Percentiles rank a stretch among this genome's conserved stretches.
Evolutionary conservation across 2,113 vertebrate species (phyloP).

Genomic region (Sula dactylatra): DNA sequence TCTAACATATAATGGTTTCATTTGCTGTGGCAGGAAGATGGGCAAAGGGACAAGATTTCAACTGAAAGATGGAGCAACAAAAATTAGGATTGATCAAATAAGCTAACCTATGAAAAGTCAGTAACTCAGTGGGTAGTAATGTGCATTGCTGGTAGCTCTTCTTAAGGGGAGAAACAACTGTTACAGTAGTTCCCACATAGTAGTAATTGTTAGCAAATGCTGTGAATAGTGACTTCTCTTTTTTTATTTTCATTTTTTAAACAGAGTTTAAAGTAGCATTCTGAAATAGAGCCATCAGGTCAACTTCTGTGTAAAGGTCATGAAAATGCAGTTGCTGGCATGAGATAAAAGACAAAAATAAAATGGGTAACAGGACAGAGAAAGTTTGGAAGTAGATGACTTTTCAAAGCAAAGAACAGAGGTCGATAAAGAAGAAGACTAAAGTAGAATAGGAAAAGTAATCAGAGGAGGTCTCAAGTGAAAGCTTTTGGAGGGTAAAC

Average conservation of each 20-base stretch:
- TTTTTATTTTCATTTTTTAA: neutral
- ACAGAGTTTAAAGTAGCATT: neutral
- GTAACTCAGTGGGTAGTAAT: neutral
- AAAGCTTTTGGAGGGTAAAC: neutral
- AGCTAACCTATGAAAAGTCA: neutral
- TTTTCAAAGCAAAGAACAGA: neutral
- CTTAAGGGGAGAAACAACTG: neutral
- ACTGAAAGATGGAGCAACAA: neutral
- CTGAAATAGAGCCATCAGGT: neutral
- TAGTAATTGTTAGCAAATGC: neutral
- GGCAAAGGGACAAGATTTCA: neutral
- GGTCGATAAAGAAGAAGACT: neutral
- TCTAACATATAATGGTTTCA: neutral
- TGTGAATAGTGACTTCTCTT: neutral
- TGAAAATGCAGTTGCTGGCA: neutral
- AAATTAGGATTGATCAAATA: neutral
- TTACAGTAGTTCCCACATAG: neutral
- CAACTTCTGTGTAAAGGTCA: neutral
- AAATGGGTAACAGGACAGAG: neutral
- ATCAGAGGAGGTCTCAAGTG: neutral
- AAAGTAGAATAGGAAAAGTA: neutral
- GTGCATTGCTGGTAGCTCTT: neutral
- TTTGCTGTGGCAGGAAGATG: neutral
- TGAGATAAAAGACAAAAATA: conserved; percentile 13
- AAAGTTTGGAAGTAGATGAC: neutral